Evolutionary conservation across 2,113 vertebrate species (phyloP), one percentile per base, ranked within the genome.

Genomic region (Cyanoramphus novaezelandiae): DNA sequence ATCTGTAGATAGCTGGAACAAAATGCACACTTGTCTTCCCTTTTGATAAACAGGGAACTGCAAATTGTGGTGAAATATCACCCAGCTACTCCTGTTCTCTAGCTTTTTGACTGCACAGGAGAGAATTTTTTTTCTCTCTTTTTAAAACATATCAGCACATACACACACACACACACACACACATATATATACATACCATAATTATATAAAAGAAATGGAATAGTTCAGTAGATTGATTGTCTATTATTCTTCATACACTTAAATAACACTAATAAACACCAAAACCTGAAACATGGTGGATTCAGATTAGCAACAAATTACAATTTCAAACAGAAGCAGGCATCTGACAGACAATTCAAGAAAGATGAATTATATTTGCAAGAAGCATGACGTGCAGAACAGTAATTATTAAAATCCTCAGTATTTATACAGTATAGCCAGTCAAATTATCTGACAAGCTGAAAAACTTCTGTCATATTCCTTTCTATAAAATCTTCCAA

Each of bases 361-460:
- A 96, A 83, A 89, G 60, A 88, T 55, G 5, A 84, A 91, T 88
- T 91, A 31, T 86, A 68, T 82, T 92, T 82, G 50, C 72, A 92
- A 78, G 77, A 88, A 91, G 2, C 12, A 60, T 75, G 92, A 67
- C 0, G 0, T 68, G 47, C 69, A 75, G 86, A 95, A 80, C 59
- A 88, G 43, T 43, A 89, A 78, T 94, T 94, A 93, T 71, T 88
- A 92, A 93, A 92, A 94, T 84, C 50, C 72, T 82, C 47, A 41
- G 47, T 92, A 76, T 65, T 92, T 92, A 86, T 72, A 64, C 35
- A 47, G 57, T 41, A 65, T 43, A 92, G 70, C 27, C 15, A 63
- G 89, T 84, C 57, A 96, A 92, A 95, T 84, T 91, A 85, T 57
- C 69, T 82, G 91, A 93, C 68, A 92, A 53, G n/a, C 65, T 94